Conservation (phyloP, 2,888 invertebrate species). For the Torymus tubicola region DNA sequence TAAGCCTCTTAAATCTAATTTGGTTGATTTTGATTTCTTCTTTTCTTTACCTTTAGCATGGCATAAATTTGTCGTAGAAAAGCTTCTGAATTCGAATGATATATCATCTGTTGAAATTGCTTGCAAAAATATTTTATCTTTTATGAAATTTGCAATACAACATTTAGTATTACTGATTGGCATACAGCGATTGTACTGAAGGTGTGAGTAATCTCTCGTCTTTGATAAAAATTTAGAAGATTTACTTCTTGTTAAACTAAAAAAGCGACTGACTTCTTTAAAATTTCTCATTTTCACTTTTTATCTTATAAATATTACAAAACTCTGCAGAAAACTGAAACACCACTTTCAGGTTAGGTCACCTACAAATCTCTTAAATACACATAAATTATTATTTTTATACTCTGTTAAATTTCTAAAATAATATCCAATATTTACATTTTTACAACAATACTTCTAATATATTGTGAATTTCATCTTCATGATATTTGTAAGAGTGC, state of each 20-base stretch:
- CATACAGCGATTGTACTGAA: not conserved
- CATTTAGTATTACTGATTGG: not conserved
- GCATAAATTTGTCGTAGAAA: constrained; percentile 21
- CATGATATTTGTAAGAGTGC: too few relatives aligned
- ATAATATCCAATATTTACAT: too few relatives aligned
- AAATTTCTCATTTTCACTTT: constrained; percentile 47
- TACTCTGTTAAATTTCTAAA: too few relatives aligned
- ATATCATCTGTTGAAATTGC: not conserved
- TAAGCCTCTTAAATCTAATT: constrained; percentile 85
- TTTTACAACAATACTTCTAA: too few relatives aligned
- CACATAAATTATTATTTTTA: too few relatives aligned
- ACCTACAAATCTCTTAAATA: too few relatives aligned
- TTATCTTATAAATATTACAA: constrained; percentile 29
- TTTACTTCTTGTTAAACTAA: constrained; percentile 24
- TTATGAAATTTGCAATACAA: not conserved
- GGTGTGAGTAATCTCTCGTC: not conserved
- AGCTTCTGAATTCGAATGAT: constrained; percentile 30
- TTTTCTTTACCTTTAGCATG: constrained; percentile 69
- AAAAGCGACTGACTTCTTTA: not conserved
- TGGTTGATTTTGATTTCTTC: constrained; percentile 77
- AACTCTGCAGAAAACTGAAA: too few relatives aligned
- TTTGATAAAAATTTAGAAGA: not conserved
- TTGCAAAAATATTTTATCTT: not conserved
- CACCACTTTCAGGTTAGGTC: too few relatives aligned
- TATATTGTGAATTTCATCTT: too few relatives aligned